A percentile compares a stretch with the other conserved stretches of the same genome.
phyloP scores from a whole-genome alignment of 1,140 invertebrate species.

The Liolophura sinensis region DNA sequence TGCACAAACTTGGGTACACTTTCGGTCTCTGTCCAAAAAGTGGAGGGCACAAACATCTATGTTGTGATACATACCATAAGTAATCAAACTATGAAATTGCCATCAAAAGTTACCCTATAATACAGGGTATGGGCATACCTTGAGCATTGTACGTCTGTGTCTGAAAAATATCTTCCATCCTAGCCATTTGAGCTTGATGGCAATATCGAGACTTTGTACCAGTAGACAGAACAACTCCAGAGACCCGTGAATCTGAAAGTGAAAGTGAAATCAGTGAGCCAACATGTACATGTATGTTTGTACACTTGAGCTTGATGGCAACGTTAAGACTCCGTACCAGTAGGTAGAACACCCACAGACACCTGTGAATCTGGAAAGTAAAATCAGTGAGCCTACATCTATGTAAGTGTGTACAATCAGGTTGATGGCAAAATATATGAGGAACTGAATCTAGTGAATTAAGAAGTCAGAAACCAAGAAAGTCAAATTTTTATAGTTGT shows the following conservation, averaged over 20 bases:
- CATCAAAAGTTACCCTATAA: not conserved
- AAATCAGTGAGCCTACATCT: no score
- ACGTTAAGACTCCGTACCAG: conserved; percentile 78
- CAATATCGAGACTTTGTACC: conserved; percentile 77
- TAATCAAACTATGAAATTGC: no score
- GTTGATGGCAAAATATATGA: no score
- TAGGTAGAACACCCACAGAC: conserved; percentile 79
- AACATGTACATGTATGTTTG: not conserved
- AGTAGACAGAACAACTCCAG: conserved; percentile 79
- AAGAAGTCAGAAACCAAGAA: no score
- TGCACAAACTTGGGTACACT: no score
- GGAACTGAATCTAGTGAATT: no score
- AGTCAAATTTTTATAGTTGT: no score
- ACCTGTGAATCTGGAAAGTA: conserved; percentile 70
- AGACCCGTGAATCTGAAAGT: conserved; percentile 72
- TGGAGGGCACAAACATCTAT: no score
- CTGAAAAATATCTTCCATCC: conserved; percentile 80
- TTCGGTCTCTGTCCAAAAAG: no score
- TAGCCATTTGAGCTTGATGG: conserved; percentile 83
- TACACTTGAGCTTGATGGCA: conserved; percentile 58
- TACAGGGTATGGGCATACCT: conserved; percentile 63
- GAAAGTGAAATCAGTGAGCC: conserved; percentile 23
- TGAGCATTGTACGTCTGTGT: conserved; percentile 83
- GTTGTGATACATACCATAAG: no score
- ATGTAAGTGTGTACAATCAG: no score